phyloP scores from a whole-genome alignment of 2,888 invertebrate genomes.

The Thecocarcelia acutangulata region DNA sequence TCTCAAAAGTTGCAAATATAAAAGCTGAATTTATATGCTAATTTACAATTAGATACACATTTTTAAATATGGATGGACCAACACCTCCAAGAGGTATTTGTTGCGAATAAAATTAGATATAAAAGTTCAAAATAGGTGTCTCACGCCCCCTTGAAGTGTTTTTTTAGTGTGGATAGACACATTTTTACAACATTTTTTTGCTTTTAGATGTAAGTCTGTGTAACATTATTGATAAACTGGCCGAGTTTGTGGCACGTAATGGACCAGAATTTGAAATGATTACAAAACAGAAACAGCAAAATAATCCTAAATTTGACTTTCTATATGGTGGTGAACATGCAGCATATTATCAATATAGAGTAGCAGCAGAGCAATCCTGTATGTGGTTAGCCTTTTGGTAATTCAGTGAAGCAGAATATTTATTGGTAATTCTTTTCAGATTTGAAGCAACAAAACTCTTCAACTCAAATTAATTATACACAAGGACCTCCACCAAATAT shows the following conservation, averaged over 20 bases:
- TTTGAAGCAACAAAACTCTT: slow-evolving; percentile 82
- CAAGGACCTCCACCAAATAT: slow-evolving; percentile 71
- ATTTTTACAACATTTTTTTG: slow-evolving; percentile 2
- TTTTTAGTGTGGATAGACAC: neutral
- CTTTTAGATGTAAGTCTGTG: slow-evolving; percentile 91
- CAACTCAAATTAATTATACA: slow-evolving; percentile 72
- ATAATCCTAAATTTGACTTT: slow-evolving; percentile 98
- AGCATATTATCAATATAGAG: slow-evolving; percentile 98
- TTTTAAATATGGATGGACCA: slow-evolving; percentile 69
- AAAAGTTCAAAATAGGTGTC: neutral
- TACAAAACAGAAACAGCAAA: slow-evolving; percentile 99
- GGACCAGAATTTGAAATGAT: slow-evolving; percentile 99
- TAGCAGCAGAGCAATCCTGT: slow-evolving; percentile 96
- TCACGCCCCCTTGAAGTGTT: slow-evolving; percentile 11
- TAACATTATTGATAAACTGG: slow-evolving; percentile 99
- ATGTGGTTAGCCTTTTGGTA: slow-evolving; percentile 81
- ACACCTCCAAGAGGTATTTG: slow-evolving; percentile 70
- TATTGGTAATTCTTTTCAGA: slow-evolving; percentile 82
- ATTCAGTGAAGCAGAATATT: neutral
- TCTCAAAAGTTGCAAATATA: slow-evolving; percentile 32
- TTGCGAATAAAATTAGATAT: neutral
- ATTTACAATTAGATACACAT: slow-evolving; percentile 9
- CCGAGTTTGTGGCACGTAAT: slow-evolving; percentile 99
- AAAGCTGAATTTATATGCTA: neutral
- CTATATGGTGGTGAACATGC: slow-evolving; percentile 97